Conservation (phyloP, 2,113 vertebrate genomes). For the Rafetus swinhoei region DNA sequence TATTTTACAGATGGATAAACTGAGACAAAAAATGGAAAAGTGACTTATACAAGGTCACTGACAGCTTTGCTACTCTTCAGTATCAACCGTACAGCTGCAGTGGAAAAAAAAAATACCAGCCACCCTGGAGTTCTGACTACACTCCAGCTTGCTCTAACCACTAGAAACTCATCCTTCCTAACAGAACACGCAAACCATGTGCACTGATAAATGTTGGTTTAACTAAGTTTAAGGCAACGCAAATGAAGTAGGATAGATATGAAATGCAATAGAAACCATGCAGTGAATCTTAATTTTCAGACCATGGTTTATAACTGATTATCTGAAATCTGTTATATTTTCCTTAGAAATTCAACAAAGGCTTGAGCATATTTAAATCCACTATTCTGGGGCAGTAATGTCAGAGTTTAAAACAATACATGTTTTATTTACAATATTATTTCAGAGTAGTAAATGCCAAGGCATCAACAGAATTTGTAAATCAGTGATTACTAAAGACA, state of each 20-base stretch:
- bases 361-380: neutral
- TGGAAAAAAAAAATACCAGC: neutral
- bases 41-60: neutral
- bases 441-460: constrained; percentile 39
- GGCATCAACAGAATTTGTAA: constrained; percentile 11
- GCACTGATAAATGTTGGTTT: neutral
- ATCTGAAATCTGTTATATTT: neutral
- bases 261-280: neutral
- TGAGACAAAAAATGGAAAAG: neutral
- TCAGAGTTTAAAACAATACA: constrained; percentile 16
- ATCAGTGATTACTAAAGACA: neutral
- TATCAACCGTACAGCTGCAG: neutral
- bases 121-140: neutral
- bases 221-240: neutral
- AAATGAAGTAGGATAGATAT: neutral
- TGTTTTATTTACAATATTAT: constrained; percentile 23
- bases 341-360: constrained; percentile 2
- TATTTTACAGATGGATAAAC: neutral
- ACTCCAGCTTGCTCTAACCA: accelerated
- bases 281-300: neutral
- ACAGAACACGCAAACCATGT: neutral
- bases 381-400: neutral
- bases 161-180: neutral
- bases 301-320: neutral
- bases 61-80: neutral